phyloP scores from a whole-genome alignment of 2,113 vertebrate species.

The Microtus pennsylvanicus region DNA sequence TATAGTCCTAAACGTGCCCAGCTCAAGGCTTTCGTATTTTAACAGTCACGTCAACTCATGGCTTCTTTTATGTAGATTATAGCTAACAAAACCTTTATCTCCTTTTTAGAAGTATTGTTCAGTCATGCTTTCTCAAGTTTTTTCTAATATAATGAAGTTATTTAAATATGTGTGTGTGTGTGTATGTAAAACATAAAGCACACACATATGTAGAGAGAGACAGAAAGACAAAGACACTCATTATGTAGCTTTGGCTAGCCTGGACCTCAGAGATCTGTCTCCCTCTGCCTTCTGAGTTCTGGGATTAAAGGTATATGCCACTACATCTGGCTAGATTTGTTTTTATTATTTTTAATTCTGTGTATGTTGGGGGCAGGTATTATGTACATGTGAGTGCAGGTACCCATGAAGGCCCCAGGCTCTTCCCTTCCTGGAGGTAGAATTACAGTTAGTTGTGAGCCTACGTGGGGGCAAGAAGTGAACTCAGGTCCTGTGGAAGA shows the following conservation, averaged over 20 bases:
- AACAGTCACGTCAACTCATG: not conserved
- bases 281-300: not conserved
- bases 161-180: not conserved
- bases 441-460: not conserved
- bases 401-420: not conserved
- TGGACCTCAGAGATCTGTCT: no score
- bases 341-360: not conserved
- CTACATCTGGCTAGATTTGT: not conserved
- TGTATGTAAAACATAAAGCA: not conserved
- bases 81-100: no score
- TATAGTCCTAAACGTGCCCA: not conserved
- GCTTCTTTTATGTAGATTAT: no score
- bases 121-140: not conserved
- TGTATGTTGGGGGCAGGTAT: not conserved
- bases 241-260: not conserved
- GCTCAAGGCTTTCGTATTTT: not conserved
- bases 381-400: not conserved
- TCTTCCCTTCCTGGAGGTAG: not conserved
- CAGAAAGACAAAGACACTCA: not conserved
- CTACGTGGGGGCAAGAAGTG: not conserved
- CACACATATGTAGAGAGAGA: not conserved
- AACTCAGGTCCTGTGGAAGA: not conserved
- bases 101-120: not conserved
- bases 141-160: not conserved
- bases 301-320: not conserved